Evolutionary conservation across 2,113 vertebrate genomes (phyloP).

Genomic region (Arvicanthis niloticus): DNA sequence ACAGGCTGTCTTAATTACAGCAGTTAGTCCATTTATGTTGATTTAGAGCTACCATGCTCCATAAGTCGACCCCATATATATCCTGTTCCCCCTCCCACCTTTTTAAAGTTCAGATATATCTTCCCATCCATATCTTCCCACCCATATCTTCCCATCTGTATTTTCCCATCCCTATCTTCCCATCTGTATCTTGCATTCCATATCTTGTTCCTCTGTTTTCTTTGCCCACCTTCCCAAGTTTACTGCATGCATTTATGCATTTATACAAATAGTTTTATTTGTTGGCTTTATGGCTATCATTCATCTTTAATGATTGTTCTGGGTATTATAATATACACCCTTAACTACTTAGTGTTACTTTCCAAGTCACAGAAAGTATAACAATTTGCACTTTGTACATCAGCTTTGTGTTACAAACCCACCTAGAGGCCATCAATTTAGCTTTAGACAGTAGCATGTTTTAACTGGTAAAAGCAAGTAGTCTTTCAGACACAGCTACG

Average conservation of each 20-base stretch:
- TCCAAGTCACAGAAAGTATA: background rate
- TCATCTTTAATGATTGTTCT: background rate
- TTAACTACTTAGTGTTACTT: background rate
- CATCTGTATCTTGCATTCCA: too few relatives aligned
- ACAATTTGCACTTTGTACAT: background rate
- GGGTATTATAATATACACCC: background rate
- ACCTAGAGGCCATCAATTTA: background rate
- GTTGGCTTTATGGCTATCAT: background rate
- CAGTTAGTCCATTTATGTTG: background rate
- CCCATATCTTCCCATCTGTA: background rate
- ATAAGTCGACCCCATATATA: background rate
- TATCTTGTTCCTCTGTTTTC: background rate
- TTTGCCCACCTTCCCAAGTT: background rate
- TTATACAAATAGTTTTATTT: background rate
- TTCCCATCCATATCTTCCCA: too few relatives aligned
- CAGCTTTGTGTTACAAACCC: background rate
- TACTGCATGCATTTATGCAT: background rate
- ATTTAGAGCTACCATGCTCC: background rate
- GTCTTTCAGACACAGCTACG: background rate
- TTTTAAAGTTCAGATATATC: background rate
- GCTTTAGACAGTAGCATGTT: background rate
- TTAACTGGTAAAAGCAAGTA: background rate
- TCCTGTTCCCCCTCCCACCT: background rate
- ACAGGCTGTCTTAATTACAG: background rate
- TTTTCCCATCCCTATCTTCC: background rate